phyloP scores from a whole-genome alignment of 30 jellyfish, hydroid and myxozoan species.

The Aurelia aurita region DNA sequence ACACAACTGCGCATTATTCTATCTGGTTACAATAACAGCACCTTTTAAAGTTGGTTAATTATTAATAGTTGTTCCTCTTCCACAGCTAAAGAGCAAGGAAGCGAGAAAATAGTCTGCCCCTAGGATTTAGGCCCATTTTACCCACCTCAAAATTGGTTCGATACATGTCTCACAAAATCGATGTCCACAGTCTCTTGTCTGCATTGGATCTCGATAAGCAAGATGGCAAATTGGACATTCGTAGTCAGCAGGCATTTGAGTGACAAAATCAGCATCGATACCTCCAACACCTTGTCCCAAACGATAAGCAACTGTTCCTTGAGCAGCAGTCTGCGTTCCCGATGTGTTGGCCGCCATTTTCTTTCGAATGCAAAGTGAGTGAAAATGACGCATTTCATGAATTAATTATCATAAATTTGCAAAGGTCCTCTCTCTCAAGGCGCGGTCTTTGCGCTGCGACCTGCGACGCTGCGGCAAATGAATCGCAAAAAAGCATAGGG shows the following conservation, averaged over 20 bases:
- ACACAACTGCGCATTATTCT: too few relatives aligned
- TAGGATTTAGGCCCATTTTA: too few relatives aligned
- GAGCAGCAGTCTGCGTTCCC: conserved; percentile 18
- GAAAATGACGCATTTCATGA: conserved; percentile 42
- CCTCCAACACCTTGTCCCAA: conserved; percentile 97
- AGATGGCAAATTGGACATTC: conserved; percentile 97
- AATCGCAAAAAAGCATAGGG: too few relatives aligned
- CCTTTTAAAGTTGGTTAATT: too few relatives aligned
- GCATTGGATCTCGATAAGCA: conserved; percentile 94
- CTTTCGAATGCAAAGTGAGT: neutral
- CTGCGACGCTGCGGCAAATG: too few relatives aligned
- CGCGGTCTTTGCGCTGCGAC: too few relatives aligned
- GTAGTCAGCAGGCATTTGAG: conserved; percentile 83
- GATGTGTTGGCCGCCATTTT: conserved; percentile 84
- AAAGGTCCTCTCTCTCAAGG: neutral
- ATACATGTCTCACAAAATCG: conserved; percentile 92
- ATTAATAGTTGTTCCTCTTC: too few relatives aligned
- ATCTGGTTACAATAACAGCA: too few relatives aligned
- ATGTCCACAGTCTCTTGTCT: conserved; percentile 98
- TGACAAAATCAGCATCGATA: conserved; percentile 91
- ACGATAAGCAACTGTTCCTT: conserved; percentile 63
- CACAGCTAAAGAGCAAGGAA: too few relatives aligned
- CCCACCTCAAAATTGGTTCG: conserved; percentile 91
- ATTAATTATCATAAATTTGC: conserved; percentile 60
- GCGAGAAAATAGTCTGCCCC: too few relatives aligned